Conservation (phyloP, 2,113 vertebrate genomes). For the Uropsilus gracilis region DNA sequence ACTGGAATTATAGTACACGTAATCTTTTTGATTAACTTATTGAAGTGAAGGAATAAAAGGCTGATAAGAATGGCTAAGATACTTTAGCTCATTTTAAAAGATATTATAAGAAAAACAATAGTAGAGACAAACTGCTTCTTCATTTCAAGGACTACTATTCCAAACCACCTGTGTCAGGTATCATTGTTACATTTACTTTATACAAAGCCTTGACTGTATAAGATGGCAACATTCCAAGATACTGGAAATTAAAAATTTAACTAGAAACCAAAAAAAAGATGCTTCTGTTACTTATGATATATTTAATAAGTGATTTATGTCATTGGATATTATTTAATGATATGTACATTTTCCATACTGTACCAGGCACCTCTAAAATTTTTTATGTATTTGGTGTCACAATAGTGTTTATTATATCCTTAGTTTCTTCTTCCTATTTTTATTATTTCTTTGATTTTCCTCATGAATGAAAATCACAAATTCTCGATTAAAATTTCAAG, state of each 20-base stretch:
- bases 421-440: not conserved
- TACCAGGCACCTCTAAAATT: not conserved
- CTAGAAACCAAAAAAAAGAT: not conserved
- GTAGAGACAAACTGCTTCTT: not conserved
- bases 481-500: not conserved
- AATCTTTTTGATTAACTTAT: not conserved
- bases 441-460: not conserved
- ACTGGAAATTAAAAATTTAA: not conserved
- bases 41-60: constrained; percentile 33
- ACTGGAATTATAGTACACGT: constrained; percentile 57
- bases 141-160: not conserved
- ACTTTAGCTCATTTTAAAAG: not conserved
- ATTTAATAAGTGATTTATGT: not conserved
- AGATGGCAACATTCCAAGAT: not conserved
- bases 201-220: not conserved
- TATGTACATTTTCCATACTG: not conserved
- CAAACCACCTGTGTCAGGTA: not conserved
- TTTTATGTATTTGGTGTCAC: not conserved
- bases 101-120: not conserved
- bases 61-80: constrained; percentile 20
- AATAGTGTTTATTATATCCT: not conserved
- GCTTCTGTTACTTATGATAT: not conserved
- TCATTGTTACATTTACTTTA: not conserved
- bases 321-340: constrained; percentile 33
- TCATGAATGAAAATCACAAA: not conserved